Evolutionary conservation across 2,888 invertebrate genomes (phyloP), one percentile per base, ranked within the genome.

Genomic region (Operophtera brumata): DNA sequence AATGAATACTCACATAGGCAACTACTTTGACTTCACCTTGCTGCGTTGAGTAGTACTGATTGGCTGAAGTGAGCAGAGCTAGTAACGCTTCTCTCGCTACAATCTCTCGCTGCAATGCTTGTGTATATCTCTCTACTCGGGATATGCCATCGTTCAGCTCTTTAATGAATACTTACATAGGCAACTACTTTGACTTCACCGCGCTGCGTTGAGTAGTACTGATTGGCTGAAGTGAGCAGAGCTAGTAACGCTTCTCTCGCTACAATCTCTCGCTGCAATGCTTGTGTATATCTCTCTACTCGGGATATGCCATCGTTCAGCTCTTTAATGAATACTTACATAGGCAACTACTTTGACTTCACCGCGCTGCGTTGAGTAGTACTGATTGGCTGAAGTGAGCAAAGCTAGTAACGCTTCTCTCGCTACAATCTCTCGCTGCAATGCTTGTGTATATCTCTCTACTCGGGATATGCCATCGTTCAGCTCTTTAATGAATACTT

Each of bases 21-120:
- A 99, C 98, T 59, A 98, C 95, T 91, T 97, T 97, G 10, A 98
- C 98, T 90, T 99, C 99, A 6, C 96, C 95, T 58, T 95, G 92
- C 79, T 99, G 98, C 12, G 95, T 95, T 36, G 96, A 95, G 78
- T 98, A 96, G 83, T 96, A 97, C 58, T 94, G 93, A 69, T 96
- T 95, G 4, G 97, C 96, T 40, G 95, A 94, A 49, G 95, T 93
- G 43, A 98, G 83, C 32, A 95, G 84, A 5, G 95, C 94, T 47
- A 98, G 88, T 43, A 99, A 90, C 2, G 94, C 92, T 64, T 93
- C 94, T 59, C 97, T 91, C 42, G 96, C 95, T 54, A 94, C 94
- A 25, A 97, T 94, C 85, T 97, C 97, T 26, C 94, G 90, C 67
- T 96, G 95, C 47, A 97, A 83, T 6, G 96, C 94, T 65, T 93